Percentiles rank a stretch among this genome's conserved stretches.
Evolutionary conservation across 2,797 vertebrate species (phyloP).

Genomic region (Anniella stebbinsi): DNA sequence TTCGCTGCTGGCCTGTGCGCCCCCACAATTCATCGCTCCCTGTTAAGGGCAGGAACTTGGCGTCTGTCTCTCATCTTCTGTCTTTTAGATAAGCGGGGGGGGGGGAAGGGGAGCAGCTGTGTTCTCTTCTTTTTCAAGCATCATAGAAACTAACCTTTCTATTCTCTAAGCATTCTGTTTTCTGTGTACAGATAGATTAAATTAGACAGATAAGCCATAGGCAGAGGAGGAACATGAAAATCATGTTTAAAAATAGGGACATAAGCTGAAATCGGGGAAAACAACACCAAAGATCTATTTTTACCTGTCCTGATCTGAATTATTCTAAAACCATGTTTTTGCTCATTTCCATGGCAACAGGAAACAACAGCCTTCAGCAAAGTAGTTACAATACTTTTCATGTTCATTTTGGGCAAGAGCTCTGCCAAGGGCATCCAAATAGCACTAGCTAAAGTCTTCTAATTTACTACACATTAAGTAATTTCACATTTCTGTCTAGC

Average conservation of each 20-base stretch:
- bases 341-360: constrained; percentile 51
- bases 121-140: constrained; percentile 6
- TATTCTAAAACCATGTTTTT: constrained; percentile 36
- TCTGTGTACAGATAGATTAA: neutral
- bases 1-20: no score
- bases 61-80: neutral
- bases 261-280: neutral
- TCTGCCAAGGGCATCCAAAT: constrained; percentile 13
- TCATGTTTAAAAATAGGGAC: constrained; percentile 17
- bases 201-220: constrained; percentile 37
- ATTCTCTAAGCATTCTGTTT: neutral
- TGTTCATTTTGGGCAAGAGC: neutral
- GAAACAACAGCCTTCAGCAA: fast-evolving
- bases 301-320: neutral
- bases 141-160: fast-evolving
- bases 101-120: neutral
- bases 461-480: neutral
- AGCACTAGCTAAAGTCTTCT: neutral
- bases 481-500: neutral
- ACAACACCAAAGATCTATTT: neutral
- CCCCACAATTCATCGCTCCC: no score
- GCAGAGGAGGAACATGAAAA: constrained; percentile 6
- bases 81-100: neutral
- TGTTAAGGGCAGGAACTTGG: no score
- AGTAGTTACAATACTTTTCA: constrained; percentile 25